Base-by-base conservation (phyloP, 1,140 invertebrate species). In the Drosophila melanica region DNA sequence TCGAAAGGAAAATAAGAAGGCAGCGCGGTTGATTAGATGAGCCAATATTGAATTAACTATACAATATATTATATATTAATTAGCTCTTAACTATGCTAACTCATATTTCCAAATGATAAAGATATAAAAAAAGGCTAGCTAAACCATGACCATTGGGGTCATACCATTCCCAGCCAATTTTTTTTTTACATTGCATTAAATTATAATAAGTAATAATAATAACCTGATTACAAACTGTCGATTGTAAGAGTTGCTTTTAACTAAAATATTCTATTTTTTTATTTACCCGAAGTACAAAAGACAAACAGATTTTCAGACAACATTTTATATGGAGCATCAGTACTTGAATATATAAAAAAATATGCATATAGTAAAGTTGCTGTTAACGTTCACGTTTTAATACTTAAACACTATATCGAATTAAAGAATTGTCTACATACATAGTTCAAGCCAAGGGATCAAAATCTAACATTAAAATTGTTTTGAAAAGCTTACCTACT, bases 401-500 rank as follows among this genome's bases (percentile, higher is more conserved):
- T 18, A 33, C 54, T 16, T 16, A 47, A 23, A 14, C 12, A 30
- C n/a, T 42, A 41, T 55, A 55, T 55, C 53, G 53, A 47, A 23
- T 23, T 23, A 47, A 18, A 45, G 14, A 54, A 54, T 54, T 54
- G 51, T 42, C 39, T 55, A 27, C 20, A 55, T n/a, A 42, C 12
- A 55, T 55, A 42, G 55, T 58, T 58, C 55, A 45, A 58, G 55
- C 55, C 41, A 58, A 33, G 55, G 55, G 55, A 58, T 58, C 55
- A 58, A 58, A 58, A 58, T 6, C 41, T 58, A 58, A 58, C 42
- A 35, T 58, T 58, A 33, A 58, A 45, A 58, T 45, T 58, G 41
- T 58, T 58, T 58, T 58, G 55, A 58, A 58, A 58, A 44, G 55
- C 55, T 58, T 58, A 58, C 55, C 41, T 12, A 58, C 5, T 45